Percentiles rank a stretch among this genome's conserved stretches.
Conservation (phyloP, 2,113 vertebrate species). For the Campylorhamphus procurvoides region DNA sequence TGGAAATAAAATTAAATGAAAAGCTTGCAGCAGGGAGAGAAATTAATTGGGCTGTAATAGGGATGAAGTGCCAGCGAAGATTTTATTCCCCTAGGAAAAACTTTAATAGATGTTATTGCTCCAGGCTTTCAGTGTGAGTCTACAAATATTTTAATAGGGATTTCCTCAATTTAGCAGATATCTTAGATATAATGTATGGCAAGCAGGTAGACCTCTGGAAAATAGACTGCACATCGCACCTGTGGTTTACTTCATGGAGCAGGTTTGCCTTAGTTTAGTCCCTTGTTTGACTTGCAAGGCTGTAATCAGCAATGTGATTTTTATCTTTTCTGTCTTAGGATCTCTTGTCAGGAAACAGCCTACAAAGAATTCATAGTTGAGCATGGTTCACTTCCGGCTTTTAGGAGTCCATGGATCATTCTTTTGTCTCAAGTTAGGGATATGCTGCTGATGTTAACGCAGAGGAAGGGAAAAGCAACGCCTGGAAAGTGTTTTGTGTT, state of each 20-base stretch:
- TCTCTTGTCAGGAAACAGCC: neutral
- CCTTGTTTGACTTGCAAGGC: neutral
- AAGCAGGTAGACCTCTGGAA: neutral
- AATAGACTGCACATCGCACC: neutral
- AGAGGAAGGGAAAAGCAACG: neutral
- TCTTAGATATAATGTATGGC: accelerated
- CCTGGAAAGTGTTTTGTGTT: neutral
- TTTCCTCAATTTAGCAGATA: neutral
- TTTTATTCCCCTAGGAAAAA: neutral
- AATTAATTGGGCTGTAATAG: neutral
- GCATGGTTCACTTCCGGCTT: neutral
- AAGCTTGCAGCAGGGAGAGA: neutral
- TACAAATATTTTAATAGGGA: neutral
- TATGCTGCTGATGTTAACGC: neutral
- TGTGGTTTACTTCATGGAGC: neutral
- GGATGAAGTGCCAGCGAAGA: neutral
- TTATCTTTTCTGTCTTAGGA: neutral
- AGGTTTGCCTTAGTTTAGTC: neutral
- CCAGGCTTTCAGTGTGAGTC: neutral
- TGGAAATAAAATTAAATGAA: neutral
- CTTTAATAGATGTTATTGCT: neutral
- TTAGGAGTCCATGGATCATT: neutral
- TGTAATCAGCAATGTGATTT: neutral
- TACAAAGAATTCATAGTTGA: neutral
- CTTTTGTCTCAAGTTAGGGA: neutral